A percentile compares a stretch with the other conserved stretches of the same genome.
Evolutionary conservation across 1,140 invertebrate species (phyloP).

Genomic region (Sinonovacula constricta): DNA sequence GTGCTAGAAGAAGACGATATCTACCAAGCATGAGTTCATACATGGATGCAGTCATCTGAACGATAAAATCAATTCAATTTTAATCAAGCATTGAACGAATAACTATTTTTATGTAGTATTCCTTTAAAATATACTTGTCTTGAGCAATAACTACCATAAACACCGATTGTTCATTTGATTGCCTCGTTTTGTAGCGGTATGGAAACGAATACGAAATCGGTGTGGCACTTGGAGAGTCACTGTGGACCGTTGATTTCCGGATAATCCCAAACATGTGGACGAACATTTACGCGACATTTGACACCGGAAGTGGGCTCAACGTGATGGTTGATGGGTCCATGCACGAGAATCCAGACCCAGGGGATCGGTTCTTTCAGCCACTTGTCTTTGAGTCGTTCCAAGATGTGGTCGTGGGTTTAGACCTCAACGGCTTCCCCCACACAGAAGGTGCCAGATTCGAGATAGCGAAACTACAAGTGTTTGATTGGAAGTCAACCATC

Average conservation of each 20-base stretch:
- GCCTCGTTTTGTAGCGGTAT: conserved; percentile 19
- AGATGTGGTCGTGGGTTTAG: conserved; percentile 17
- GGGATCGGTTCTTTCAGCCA: conserved; percentile 14
- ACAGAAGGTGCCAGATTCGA: conserved; percentile 9
- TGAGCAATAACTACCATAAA: too few species aligned
- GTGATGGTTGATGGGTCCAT: conserved; percentile 22
- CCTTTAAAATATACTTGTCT: too few species aligned
- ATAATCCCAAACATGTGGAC: conserved; percentile 13
- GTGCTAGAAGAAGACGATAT: too few species aligned
- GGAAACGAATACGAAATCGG: conserved; percentile 46
- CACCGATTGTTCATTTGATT: too few species aligned
- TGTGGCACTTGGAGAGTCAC: conserved; percentile 17
- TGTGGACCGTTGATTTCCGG: conserved; percentile 24
- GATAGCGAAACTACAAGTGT: conserved; percentile 22
- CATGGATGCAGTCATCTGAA: too few species aligned
- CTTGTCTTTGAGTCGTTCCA: conserved; percentile 35
- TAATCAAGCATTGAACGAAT: too few species aligned
- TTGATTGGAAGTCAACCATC: conserved; percentile 9
- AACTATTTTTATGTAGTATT: too few species aligned
- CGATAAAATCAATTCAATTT: too few species aligned
- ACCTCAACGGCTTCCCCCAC: conserved; percentile 12
- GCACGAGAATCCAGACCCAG: conserved; percentile 2
- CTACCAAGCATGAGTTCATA: too few species aligned
- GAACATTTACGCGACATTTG: conserved; percentile 29
- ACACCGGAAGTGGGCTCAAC: conserved; percentile 6